These are phyloP conservation scores for Perodicticus potto DNA, from an alignment of 2,797 vertebrate genomes.

Conservation along the genomic window DNA sequence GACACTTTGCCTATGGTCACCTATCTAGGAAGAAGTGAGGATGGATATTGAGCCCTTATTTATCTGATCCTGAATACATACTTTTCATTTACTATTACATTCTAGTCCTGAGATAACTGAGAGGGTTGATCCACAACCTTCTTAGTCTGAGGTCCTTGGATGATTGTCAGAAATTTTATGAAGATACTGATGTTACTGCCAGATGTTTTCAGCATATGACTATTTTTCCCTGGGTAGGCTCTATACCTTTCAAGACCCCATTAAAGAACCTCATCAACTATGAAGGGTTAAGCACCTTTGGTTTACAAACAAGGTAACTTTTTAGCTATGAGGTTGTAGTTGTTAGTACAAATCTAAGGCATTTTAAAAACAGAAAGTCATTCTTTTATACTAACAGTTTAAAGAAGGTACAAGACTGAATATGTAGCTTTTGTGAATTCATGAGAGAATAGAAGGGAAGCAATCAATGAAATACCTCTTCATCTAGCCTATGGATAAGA, in stretches of 20 bases:
- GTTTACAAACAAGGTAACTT: not conserved
- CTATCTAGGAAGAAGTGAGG: not conserved
- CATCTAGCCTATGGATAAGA: not conserved
- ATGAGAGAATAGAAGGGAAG: not conserved
- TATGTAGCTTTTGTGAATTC: not conserved
- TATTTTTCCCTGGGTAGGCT: not conserved
- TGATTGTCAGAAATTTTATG: not conserved
- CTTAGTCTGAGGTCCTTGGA: not conserved
- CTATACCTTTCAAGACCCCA: not conserved
- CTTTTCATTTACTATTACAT: not conserved
- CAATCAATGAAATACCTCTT: not conserved
- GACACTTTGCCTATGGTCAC: not conserved
- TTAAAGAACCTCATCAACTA: not conserved
- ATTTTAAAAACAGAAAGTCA: not conserved
- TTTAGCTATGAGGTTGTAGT: not conserved
- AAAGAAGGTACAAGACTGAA: not conserved
- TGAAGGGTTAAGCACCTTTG: not conserved
- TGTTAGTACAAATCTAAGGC: not conserved
- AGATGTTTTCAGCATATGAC: not conserved
- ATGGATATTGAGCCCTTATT: not conserved
- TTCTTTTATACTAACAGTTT: not conserved
- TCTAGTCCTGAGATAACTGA: not conserved
- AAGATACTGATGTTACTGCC: not conserved
- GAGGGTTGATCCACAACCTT: not conserved
- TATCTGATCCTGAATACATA: not conserved